Conservation (phyloP, 2,888 invertebrate species). For the Kuschelorhynchus macadamiae region DNA sequence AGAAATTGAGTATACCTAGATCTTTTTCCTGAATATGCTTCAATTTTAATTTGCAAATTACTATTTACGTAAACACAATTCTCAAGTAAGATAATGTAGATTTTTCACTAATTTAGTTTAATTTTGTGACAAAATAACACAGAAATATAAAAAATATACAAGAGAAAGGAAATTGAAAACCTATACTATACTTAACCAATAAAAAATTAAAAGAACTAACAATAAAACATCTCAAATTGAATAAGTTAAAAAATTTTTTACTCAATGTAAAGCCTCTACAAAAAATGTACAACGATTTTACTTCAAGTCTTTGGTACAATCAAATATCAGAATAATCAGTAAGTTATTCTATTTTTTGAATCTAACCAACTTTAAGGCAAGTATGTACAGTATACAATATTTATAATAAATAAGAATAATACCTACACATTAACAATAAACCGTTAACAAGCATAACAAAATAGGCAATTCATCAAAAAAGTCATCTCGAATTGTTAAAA, state of each 20-base stretch:
- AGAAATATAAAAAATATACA: slow-evolving; percentile 20
- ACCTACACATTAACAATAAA: no score
- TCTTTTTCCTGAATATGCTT: no score
- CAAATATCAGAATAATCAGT: slow-evolving; percentile 10
- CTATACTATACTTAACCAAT: not conserved
- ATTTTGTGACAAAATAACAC: no score
- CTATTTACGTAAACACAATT: no score
- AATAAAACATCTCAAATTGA: not conserved
- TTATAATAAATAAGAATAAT: slow-evolving; percentile 27
- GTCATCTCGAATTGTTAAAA: not conserved
- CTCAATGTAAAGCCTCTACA: slow-evolving; percentile 17
- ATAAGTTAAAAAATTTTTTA: not conserved
- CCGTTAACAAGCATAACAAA: slow-evolving; percentile 27
- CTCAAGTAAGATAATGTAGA: no score
- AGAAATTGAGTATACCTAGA: no score
- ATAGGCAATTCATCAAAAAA: slow-evolving; percentile 13
- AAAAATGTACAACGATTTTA: slow-evolving; percentile 13
- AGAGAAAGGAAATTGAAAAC: not conserved
- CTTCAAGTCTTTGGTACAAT: slow-evolving; percentile 24
- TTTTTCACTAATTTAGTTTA: no score
- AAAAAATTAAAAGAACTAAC: not conserved
- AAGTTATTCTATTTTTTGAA: slow-evolving; percentile 9
- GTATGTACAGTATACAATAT: slow-evolving; percentile 31
- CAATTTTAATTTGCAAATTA: no score
- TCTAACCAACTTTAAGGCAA: slow-evolving; percentile 14